Evolutionary conservation across 2,797 vertebrate species (phyloP).

Genomic region (Tragelaphus eurycerus): DNA sequence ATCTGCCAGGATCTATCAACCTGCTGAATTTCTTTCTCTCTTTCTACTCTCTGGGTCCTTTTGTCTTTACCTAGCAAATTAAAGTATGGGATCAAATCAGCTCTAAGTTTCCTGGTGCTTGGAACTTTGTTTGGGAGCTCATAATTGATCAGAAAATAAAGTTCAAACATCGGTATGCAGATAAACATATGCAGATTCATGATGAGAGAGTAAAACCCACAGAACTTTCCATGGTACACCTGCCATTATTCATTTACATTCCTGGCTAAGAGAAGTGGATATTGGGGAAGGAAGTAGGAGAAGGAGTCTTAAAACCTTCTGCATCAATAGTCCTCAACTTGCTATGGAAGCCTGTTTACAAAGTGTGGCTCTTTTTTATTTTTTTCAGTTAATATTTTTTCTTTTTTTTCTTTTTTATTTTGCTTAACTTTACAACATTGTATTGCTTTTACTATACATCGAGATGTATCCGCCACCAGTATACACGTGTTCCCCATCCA

Average conservation of each 20-base stretch:
- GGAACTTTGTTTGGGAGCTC: background rate
- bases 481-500: no score
- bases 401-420: no score
- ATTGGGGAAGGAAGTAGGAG: background rate
- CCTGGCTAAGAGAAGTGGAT: background rate
- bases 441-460: no score
- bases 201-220: background rate
- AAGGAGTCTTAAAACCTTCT: background rate
- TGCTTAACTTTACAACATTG: no score
- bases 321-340: background rate
- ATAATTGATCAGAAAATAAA: background rate
- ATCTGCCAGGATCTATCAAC: background rate
- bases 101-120: background rate
- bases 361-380: background rate
- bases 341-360: background rate
- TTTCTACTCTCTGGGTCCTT: background rate
- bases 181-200: background rate
- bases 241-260: background rate
- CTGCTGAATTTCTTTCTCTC: background rate
- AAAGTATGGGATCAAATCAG: background rate
- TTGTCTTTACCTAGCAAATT: background rate
- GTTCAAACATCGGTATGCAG: background rate
- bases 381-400: background rate
- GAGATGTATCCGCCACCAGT: no score
- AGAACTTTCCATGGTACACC: background rate